phyloP scores from a whole-genome alignment of 1,140 invertebrate genomes.

The Daktulosphaira vitifoliae region DNA sequence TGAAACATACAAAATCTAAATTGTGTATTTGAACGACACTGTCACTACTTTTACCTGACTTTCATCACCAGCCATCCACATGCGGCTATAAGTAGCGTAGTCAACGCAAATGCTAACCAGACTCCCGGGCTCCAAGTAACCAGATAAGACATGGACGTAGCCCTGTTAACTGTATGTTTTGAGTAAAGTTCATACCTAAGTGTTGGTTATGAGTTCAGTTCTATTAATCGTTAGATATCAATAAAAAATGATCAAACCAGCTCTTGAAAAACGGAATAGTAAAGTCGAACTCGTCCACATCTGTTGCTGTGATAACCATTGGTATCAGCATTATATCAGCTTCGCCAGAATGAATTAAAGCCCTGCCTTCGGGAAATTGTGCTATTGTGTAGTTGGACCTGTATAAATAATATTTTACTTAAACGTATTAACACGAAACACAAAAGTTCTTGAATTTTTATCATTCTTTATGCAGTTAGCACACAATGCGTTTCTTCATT shows the following conservation, averaged over 20 bases:
- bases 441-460: no score
- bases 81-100: conserved; percentile 17
- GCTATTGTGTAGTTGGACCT: conserved; percentile 19
- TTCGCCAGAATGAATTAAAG: conserved; percentile 7
- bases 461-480: no score
- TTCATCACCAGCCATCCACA: conserved; percentile 22
- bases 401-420: no score
- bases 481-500: no score
- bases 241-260: conserved; percentile 26
- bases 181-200: conserved; percentile 35
- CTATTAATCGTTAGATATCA: background rate
- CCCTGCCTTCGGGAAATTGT: conserved; percentile 12
- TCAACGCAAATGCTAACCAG: conserved; percentile 33
- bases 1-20: no score
- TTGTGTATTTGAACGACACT: no score
- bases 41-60: conserved; percentile 32
- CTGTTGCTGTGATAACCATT: conserved; percentile 33
- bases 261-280: conserved; percentile 32
- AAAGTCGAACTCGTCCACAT: conserved; percentile 34
- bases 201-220: background rate
- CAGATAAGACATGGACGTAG: conserved; percentile 34
- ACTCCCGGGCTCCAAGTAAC: conserved; percentile 35
- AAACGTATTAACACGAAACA: no score
- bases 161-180: conserved; percentile 24
- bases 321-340: conserved; percentile 34